These are phyloP conservation scores for Halictus rubicundus DNA, from an alignment of 1,140 invertebrate genomes.

Conservation along the genomic window DNA sequence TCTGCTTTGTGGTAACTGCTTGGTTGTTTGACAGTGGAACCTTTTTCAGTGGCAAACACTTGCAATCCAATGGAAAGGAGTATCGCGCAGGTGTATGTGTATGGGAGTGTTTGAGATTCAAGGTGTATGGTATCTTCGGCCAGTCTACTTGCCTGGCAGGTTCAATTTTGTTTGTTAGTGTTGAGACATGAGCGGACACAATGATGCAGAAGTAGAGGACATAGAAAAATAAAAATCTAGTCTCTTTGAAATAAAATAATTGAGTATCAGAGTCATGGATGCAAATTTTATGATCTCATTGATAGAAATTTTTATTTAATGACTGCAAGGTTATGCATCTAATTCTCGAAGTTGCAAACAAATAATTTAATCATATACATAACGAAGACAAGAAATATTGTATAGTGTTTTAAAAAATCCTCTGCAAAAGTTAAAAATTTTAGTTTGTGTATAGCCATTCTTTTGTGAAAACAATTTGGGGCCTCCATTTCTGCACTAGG, in stretches of 20 bases:
- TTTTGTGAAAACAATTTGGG: neutral
- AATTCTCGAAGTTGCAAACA: no score
- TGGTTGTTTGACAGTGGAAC: conserved; percentile 27
- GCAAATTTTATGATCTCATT: no score
- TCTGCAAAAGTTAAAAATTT: no score
- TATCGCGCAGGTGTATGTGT: conserved; percentile 3
- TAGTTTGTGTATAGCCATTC: no score
- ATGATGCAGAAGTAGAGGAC: conserved; percentile 18
- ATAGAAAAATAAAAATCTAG: no score
- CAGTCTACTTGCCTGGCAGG: conserved; percentile 62
- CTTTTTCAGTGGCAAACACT: conserved; percentile 54
- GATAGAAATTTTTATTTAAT: no score
- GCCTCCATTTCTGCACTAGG: neutral
- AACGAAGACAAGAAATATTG: no score
- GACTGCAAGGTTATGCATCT: no score
- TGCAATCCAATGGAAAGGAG: conserved; percentile 53
- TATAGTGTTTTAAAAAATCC: no score
- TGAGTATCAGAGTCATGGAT: no score
- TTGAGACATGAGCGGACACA: neutral
- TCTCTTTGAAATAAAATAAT: no score
- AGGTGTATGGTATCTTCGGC: conserved; percentile 69
- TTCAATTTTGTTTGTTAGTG: conserved; percentile 17
- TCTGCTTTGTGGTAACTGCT: conserved; percentile 25
- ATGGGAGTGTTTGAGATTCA: conserved; percentile 38
- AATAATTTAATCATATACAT: no score